These are phyloP conservation scores for Scartelaos histophorus DNA, from an alignment of 2,113 vertebrate genomes.

Conservation along the genomic window DNA sequence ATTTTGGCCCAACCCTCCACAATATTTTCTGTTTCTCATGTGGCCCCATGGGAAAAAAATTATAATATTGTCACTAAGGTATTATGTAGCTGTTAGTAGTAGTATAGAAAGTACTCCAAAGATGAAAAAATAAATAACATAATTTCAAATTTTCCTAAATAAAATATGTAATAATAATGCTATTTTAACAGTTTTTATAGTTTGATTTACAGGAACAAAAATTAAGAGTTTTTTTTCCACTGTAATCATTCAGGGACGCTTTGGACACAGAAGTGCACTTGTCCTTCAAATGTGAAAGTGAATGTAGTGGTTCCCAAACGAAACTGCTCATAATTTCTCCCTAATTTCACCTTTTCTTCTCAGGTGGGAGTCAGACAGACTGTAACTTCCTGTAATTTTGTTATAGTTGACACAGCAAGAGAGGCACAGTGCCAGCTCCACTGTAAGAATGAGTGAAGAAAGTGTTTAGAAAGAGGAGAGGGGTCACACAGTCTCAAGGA, in stretches of 20 bases:
- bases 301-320: conserved; percentile 6
- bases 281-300: conserved; percentile 45
- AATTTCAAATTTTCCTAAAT: no score
- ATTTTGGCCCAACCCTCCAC: no score
- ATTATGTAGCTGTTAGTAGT: no score
- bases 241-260: background rate
- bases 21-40: no score
- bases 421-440: conserved; percentile 30
- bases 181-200: background rate
- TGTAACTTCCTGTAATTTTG: conserved; percentile 34
- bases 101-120: no score
- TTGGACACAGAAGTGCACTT: conserved; percentile 15
- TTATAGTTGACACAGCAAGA: conserved; percentile 27
- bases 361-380: conserved; percentile 51
- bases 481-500: conserved; percentile 52
- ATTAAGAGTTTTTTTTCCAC: background rate
- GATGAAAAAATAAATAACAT: no score
- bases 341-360: conserved; percentile 23
- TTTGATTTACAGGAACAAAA: background rate
- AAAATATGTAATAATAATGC: no score
- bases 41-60: no score
- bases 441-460: background rate
- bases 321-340: conserved; percentile 1
- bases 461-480: background rate
- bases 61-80: no score